These are phyloP conservation scores for Coregonus ussuriensis DNA, from an alignment of 2,797 vertebrate species.

Conservation along the genomic window DNA sequence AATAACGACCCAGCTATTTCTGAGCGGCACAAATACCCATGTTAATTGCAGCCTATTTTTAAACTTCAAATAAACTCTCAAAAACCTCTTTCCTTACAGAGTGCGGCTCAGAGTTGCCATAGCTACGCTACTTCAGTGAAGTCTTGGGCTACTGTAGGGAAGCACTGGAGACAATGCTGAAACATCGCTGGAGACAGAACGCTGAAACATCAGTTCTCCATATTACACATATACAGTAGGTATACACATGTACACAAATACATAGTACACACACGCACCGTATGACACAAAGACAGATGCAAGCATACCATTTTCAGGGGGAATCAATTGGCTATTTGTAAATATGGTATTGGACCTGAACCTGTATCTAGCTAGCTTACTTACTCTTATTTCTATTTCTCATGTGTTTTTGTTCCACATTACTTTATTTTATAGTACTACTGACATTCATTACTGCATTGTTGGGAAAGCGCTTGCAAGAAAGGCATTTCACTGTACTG, in stretches of 20 bases:
- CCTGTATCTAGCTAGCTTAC: too few relatives aligned
- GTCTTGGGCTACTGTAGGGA: constrained; percentile 28
- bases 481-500: too few relatives aligned
- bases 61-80: constrained; percentile 60
- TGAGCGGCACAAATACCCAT: constrained; percentile 46
- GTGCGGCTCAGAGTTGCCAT: constrained; percentile 63
- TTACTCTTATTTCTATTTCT: too few relatives aligned
- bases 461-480: too few relatives aligned
- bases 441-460: too few relatives aligned
- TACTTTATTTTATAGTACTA: too few relatives aligned
- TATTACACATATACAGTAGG: background rate
- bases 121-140: constrained; percentile 56
- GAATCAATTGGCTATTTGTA: too few relatives aligned
- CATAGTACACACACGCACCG: too few relatives aligned
- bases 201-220: constrained; percentile 17
- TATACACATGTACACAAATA: background rate
- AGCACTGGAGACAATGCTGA: constrained; percentile 6
- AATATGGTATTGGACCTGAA: too few relatives aligned
- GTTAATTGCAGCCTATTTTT: constrained; percentile 65
- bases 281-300: too few relatives aligned
- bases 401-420: too few relatives aligned
- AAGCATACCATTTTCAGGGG: too few relatives aligned
- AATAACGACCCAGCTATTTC: constrained; percentile 40
- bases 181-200: constrained; percentile 27
- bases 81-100: constrained; percentile 49